Evolutionary conservation across 2,113 vertebrate genomes (phyloP).

Genomic region (Forbesichthys papilliferus): DNA sequence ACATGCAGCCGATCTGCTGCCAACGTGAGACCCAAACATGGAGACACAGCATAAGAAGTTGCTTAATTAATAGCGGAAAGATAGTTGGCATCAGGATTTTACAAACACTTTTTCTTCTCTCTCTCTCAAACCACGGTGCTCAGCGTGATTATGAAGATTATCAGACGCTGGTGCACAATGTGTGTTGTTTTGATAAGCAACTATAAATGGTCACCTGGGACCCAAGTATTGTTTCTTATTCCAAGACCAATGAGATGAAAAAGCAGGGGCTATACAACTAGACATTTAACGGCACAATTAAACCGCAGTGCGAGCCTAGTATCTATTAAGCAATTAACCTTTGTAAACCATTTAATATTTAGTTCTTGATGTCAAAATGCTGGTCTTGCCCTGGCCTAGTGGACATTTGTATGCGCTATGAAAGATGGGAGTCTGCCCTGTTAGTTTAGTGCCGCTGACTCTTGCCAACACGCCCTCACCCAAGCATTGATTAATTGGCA

Average conservation of each 20-base stretch:
- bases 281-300: constrained; percentile 77
- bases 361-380: constrained; percentile 72
- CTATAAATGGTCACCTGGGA: constrained; percentile 53
- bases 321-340: constrained; percentile 79
- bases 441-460: constrained; percentile 62
- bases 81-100: constrained; percentile 3
- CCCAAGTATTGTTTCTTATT: constrained; percentile 54
- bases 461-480: constrained; percentile 56
- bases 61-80: constrained; percentile 42
- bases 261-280: constrained; percentile 52
- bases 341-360: constrained; percentile 80
- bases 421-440: constrained; percentile 61
- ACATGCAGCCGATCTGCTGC: constrained; percentile 38
- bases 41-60: constrained; percentile 22
- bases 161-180: background rate
- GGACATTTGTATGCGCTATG: constrained; percentile 60
- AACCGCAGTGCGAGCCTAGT: constrained; percentile 66
- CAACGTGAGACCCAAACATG: constrained; percentile 27
- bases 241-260: constrained; percentile 65
- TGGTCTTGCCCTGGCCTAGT: constrained; percentile 73
- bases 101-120: background rate
- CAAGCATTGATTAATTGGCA: constrained; percentile 68
- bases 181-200: constrained; percentile 18
- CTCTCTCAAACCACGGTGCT: constrained; percentile 1
- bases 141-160: constrained; percentile 31